Evolutionary conservation across 2,797 vertebrate genomes (phyloP), one percentile per base, ranked within the genome.

Genomic region (Lacerta bilineata): DNA sequence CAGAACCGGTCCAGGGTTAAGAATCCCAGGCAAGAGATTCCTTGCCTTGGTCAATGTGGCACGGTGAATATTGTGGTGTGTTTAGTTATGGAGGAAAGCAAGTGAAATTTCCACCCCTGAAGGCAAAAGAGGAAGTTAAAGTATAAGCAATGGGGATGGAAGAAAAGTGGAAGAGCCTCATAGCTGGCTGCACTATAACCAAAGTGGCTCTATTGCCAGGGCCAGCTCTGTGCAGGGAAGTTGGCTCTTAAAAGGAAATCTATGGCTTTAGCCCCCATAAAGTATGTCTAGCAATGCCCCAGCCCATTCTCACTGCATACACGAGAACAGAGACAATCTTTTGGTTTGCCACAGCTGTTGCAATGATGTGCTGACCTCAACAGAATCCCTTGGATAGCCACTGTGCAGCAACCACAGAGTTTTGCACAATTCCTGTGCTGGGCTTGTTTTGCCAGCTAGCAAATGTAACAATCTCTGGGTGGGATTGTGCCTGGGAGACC

Each of bases 1-100:
- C 90, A 84, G 82, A 91, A 93, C 91, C 46, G 66, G 18, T 4
- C 36, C 61, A 20, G 41, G 64, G 5, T 43, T 74, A 87, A 71
- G 29, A 79, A 33, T 61, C 27, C n/a, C 69, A 71, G n/a, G 27
- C 3, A 61, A 46, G 3, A 27, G 11, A 50, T 9, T 72, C 23
- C 68, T 76, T 29, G 33, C 69, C 13, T 18, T 69, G 36, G 46
- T 27, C 68, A 78, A 13, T 25, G 50, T 36, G 7, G 5, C 50
- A 27, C 29, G n/a, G 25, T 39, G 43, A 69, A 71, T 68, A n/a
- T 20, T 66, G 39, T 29, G 18, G 6, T n/a, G 36, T 11, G 13
- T 77, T 77, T 33, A 29, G 66, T 50, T 46, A 10, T 15, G 17
- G 36, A 10, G 39, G 39, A 33, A 29, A 41, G 9, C 36, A 87